Percentiles rank a stretch among this genome's conserved stretches.
Evolutionary conservation across 2,797 vertebrate genomes (phyloP).

Genomic region (Octomys mimax): DNA sequence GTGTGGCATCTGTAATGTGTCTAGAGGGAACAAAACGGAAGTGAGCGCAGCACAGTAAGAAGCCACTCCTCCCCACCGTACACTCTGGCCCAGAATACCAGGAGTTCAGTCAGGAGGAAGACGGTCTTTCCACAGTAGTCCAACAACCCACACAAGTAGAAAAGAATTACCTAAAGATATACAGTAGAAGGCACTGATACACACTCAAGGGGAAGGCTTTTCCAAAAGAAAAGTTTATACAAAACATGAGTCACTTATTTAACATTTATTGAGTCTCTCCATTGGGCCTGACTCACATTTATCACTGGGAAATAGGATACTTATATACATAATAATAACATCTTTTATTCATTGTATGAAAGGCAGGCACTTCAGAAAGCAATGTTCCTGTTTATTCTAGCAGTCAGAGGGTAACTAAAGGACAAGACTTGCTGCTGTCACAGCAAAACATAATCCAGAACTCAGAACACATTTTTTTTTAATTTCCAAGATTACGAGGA

Average conservation of each 20-base stretch:
- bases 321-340: not conserved
- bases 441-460: not conserved
- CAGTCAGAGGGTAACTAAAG: slow-evolving; percentile 21
- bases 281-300: not conserved
- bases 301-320: not conserved
- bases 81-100: not conserved
- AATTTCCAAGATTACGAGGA: slow-evolving; percentile 15
- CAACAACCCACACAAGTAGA: not conserved
- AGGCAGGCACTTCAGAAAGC: slow-evolving; percentile 18
- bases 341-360: slow-evolving; percentile 52
- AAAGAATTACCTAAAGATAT: not conserved
- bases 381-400: not conserved
- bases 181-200: not conserved
- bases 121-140: not conserved
- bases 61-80: not conserved
- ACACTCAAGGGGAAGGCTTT: not conserved
- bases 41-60: not conserved
- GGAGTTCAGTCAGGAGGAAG: not conserved
- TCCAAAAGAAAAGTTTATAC: not conserved
- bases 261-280: not conserved
- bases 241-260: not conserved
- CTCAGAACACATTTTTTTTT: not conserved
- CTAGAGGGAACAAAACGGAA: slow-evolving; percentile 87
- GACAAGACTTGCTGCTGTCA: not conserved
- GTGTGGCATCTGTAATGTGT: slow-evolving; percentile 94